These are phyloP conservation scores for Scelioninae gen. 1 DNA, from an alignment of 2,888 invertebrate species.

Conservation along the genomic window DNA sequence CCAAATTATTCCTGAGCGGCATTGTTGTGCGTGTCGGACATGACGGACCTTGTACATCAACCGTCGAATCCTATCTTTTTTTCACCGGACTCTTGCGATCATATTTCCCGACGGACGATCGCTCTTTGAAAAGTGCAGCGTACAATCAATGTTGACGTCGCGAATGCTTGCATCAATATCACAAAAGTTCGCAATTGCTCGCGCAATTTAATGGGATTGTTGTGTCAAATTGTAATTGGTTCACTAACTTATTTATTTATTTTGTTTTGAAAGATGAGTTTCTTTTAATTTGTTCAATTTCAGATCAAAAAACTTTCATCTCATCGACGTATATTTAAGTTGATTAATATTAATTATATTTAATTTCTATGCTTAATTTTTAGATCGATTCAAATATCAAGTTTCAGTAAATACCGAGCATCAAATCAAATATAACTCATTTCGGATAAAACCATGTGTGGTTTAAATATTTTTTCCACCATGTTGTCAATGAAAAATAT, in stretches of 20 bases:
- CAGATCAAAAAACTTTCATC: no score
- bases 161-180: slow-evolving; percentile 45
- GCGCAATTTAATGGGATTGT: slow-evolving; percentile 35
- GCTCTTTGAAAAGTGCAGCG: slow-evolving; percentile 30
- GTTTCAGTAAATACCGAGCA: no score
- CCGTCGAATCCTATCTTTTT: slow-evolving; percentile 45
- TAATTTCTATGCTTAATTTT: no score
- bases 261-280: background rate
- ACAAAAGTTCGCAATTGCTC: slow-evolving; percentile 21
- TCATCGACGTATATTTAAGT: no score
- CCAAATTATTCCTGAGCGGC: slow-evolving; percentile 71
- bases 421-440: no score
- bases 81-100: slow-evolving; percentile 40
- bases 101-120: slow-evolving; percentile 52
- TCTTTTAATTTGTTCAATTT: background rate
- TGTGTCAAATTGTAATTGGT: slow-evolving; percentile 23
- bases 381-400: no score
- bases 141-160: slow-evolving; percentile 49
- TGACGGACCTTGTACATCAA: slow-evolving; percentile 61
- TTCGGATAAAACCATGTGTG: no score
- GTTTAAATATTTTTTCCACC: no score
- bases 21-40: slow-evolving; percentile 64
- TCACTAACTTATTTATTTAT: slow-evolving; percentile 11
- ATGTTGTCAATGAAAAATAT: no score
- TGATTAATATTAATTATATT: no score